Conservation (phyloP, 2,113 vertebrate genomes). For the Eupsittula cactorum region DNA sequence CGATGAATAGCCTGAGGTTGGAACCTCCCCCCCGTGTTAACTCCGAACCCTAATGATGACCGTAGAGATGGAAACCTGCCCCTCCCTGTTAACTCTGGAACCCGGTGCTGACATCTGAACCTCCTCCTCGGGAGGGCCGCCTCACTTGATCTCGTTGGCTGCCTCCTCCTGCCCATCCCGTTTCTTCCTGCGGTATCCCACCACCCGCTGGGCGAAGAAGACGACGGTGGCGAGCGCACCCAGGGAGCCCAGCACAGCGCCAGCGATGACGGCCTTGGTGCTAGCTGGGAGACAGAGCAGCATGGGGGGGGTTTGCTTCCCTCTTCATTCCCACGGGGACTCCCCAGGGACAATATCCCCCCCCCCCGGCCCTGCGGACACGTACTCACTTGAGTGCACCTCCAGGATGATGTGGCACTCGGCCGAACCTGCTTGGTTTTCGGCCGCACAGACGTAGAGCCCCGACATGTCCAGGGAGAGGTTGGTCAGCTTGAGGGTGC, state of each 20-base stretch:
- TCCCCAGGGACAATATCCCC: not conserved
- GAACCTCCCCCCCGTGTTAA: not conserved
- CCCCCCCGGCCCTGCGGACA: not conserved
- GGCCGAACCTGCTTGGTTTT: not conserved
- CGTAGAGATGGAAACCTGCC: not conserved
- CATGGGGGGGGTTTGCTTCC: not conserved
- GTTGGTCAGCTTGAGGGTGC: constrained; percentile 59
- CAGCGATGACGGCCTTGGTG: constrained; percentile 16
- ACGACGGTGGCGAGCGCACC: not conserved
- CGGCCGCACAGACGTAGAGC: constrained; percentile 4
- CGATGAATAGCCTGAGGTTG: not conserved
- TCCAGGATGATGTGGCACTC: constrained; percentile 44
- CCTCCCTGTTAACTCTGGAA: not conserved
- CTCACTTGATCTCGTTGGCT: constrained; percentile 65
- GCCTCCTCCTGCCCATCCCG: constrained; percentile 44
- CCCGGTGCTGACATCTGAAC: fast-evolving
- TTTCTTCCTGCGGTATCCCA: constrained; percentile 20
- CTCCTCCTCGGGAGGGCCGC: fast-evolving
- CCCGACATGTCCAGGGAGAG: constrained; percentile 56
- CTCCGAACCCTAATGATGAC: not conserved
- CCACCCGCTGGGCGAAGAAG: not conserved
- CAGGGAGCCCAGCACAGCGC: constrained; percentile 46
- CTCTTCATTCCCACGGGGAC: not conserved
- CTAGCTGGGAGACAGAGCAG: not conserved
- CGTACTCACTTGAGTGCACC: constrained; percentile 59